A percentile compares a stretch with the other conserved stretches of the same genome.
Conservation (phyloP, 2,888 invertebrate species). For the Harpalus rubripes region DNA sequence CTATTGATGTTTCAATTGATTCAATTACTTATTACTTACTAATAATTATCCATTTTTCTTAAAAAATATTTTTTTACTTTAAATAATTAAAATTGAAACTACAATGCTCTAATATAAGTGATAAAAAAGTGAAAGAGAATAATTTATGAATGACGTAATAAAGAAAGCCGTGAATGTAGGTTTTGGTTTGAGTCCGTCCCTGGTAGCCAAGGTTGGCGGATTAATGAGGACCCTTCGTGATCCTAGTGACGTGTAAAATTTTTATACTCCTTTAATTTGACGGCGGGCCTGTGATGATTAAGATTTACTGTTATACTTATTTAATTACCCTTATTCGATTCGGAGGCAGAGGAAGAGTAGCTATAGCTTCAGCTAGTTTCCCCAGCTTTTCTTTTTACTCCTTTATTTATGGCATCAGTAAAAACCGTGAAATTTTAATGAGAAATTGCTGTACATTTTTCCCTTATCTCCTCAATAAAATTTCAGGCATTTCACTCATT, state of each 20-base stretch:
- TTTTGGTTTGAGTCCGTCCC: background rate
- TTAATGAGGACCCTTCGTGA: constrained; percentile 46
- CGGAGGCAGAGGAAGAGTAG: constrained; percentile 4
- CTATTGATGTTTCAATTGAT: no score
- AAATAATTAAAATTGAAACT: no score
- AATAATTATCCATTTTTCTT: no score
- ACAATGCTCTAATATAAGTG: no score
- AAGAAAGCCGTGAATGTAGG: background rate
- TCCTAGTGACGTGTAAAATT: constrained; percentile 51
- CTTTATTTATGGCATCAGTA: constrained; percentile 58
- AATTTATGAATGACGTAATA: background rate
- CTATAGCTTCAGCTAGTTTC: constrained; percentile 15
- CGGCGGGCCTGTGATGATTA: constrained; percentile 55
- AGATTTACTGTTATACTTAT: constrained; percentile 59
- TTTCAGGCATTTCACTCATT: constrained; percentile 50
- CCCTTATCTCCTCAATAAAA: constrained; percentile 49
- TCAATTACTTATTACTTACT: no score
- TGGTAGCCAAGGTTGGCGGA: constrained; percentile 30
- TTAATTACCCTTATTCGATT: constrained; percentile 62
- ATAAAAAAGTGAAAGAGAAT: background rate
- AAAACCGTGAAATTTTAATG: constrained; percentile 64
- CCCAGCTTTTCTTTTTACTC: constrained; percentile 42
- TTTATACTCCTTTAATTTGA: constrained; percentile 60
- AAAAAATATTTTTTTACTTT: no score
- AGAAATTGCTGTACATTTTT: constrained; percentile 62